Base-by-base conservation (phyloP, 2,113 vertebrate species). In the Gasterosteus aculeatus region DNA sequence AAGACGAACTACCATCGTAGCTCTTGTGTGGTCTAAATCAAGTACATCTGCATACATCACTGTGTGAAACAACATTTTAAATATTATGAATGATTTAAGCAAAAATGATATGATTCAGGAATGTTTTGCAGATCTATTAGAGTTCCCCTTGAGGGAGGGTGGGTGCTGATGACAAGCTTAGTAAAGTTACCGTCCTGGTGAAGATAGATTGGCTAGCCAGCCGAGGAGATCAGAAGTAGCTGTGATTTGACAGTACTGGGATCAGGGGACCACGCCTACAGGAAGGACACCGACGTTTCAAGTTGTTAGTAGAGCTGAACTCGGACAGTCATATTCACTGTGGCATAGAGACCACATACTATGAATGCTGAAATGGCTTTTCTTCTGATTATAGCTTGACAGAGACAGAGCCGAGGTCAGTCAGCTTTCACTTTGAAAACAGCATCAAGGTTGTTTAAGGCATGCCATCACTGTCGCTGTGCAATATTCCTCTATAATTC, bases 121-220 rank as follows among this genome's bases (percentile, higher is more conserved):
- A 64, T 73, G 54, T 72, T 83, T 26, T 26, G 22, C 22, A 26
- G 22, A 26, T 26, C 22, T 26, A 35, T 35, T 35, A 26, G 71
- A 75, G 78, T 83, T 91, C 88, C 87, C 89, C 92, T 93, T 93
- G 86, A 80, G 78, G 87, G 88, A 92, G 81, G 91, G 77, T 82
- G 67, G 72, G 14, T 78, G 62, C 73, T 77, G 82, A 88, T 89
- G 83, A 83, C 83, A 88, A 79, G 87, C 60, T 31, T 72, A 76
- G 82, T 72, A 72, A 89, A 89, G 89, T 85, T 86, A 73, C 75
- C 69, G 69, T 77, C 66, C 86, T 88, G 88, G 87, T 88, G 72
- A 91, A 89, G 92, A 93, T 90, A 81, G 88, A 95, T 93, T 84
- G 81, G 83, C 86, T 88, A 88, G 91, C 93, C 92, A 92, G 84